These are phyloP conservation scores for Pygmarrhopalites habei DNA, from an alignment of 1,140 invertebrate genomes.

Conservation along the genomic window DNA sequence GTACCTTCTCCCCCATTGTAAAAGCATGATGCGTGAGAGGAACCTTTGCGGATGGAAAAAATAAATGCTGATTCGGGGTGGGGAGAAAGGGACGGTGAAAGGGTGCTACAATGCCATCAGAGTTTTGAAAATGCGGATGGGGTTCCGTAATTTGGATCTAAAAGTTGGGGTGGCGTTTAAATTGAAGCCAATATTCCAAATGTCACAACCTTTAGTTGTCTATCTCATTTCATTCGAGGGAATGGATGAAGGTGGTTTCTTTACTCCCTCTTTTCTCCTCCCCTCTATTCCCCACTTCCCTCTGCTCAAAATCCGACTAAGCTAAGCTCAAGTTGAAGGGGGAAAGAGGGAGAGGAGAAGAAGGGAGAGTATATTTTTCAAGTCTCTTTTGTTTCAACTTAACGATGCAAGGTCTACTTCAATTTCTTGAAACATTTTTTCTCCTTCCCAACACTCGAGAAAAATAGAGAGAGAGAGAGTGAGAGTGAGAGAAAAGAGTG, in stretches of 20 bases:
- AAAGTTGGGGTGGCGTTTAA: slow-evolving; percentile 25
- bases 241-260: background rate
- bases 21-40: too few relatives aligned
- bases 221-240: background rate
- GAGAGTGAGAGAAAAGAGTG: too few relatives aligned
- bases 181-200: slow-evolving; percentile 34
- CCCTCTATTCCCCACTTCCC: background rate
- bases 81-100: too few relatives aligned
- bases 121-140: background rate
- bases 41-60: too few relatives aligned
- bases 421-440: slow-evolving; percentile 27
- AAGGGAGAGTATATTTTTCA: background rate
- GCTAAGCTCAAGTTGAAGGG: background rate
- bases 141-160: slow-evolving; percentile 1
- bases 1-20: too few relatives aligned
- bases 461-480: too few relatives aligned
- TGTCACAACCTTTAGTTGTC: slow-evolving; percentile 23
- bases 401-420: slow-evolving; percentile 8
- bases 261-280: background rate
- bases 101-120: too few relatives aligned
- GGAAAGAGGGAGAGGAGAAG: background rate
- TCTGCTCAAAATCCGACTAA: background rate
- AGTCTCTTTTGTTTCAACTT: slow-evolving; percentile 6
- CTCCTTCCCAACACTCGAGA: too few relatives aligned
- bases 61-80: too few relatives aligned